Evolutionary conservation across 2,797 vertebrate genomes (phyloP).

Genomic region (Nannoperca australis): DNA sequence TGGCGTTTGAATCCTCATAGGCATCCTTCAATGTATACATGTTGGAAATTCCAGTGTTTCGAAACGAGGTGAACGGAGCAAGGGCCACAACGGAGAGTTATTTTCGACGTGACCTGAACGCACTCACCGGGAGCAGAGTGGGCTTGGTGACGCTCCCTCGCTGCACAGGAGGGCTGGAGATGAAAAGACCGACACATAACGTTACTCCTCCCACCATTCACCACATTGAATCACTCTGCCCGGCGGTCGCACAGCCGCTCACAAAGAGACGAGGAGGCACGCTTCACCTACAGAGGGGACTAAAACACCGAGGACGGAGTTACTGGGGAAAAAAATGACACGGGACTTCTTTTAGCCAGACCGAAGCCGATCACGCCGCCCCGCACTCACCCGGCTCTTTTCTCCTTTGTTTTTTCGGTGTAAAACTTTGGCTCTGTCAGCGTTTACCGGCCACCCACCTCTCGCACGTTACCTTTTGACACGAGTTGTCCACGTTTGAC

Average conservation of each 20-base stretch:
- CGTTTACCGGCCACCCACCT: constrained; percentile 47
- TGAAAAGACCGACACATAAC: constrained; percentile 49
- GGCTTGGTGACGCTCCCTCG: constrained; percentile 55
- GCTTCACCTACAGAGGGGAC: neutral
- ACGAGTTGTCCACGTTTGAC: constrained; percentile 35
- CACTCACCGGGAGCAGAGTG: constrained; percentile 43
- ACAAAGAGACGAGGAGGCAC: constrained; percentile 14
- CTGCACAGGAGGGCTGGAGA: constrained; percentile 46
- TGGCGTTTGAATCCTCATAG: rapidly evolving
- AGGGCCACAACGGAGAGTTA: too few species aligned
- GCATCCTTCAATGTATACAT: rapidly evolving
- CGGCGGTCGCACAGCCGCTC: neutral
- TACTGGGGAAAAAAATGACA: neutral
- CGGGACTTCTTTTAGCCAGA: constrained; percentile 9
- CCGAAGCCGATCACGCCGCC: neutral
- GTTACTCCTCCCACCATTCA: constrained; percentile 67
- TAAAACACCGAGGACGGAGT: neutral
- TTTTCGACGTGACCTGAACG: constrained; percentile 37
- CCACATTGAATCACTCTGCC: constrained; percentile 37
- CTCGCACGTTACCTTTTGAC: constrained; percentile 34
- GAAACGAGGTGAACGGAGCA: neutral
- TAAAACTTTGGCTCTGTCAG: constrained; percentile 62
- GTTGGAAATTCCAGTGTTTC: rapidly evolving
- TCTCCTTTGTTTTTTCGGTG: constrained; percentile 50
- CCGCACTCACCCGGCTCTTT: constrained; percentile 14